Evolutionary conservation across 2,113 vertebrate species (phyloP).

Genomic region (Aegypius monachus): DNA sequence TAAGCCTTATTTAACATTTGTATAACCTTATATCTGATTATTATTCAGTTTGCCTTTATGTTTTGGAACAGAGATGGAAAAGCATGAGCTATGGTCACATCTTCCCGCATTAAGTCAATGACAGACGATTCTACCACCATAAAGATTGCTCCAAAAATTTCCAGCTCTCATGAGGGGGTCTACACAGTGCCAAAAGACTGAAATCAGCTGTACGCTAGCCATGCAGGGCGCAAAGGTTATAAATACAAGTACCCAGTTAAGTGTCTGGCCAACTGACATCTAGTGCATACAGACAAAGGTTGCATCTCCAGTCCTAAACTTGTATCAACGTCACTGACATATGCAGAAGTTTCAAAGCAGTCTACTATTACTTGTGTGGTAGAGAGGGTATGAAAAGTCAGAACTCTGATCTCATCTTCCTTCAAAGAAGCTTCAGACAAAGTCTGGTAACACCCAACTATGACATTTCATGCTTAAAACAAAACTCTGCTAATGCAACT

Average conservation of each 20-base stretch:
- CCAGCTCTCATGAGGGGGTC: accelerated
- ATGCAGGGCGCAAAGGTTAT: accelerated
- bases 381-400: not conserved
- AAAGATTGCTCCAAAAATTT: not conserved
- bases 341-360: not conserved
- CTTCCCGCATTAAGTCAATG: not conserved
- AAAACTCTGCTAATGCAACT: not conserved
- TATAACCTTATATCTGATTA: not conserved
- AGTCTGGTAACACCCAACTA: not conserved
- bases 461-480: not conserved
- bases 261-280: not conserved
- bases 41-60: not conserved
- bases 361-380: not conserved
- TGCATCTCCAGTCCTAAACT: not conserved
- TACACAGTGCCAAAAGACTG: accelerated
- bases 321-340: accelerated
- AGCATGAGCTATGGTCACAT: accelerated
- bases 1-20: not conserved
- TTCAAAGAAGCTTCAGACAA: not conserved
- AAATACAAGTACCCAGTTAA: not conserved
- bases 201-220: not conserved
- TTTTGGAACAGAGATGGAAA: not conserved
- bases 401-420: not conserved
- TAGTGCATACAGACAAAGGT: not conserved
- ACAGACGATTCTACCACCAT: accelerated